Evolutionary conservation across 2,797 vertebrate genomes (phyloP).

Genomic region (Hemibagrus guttatus): DNA sequence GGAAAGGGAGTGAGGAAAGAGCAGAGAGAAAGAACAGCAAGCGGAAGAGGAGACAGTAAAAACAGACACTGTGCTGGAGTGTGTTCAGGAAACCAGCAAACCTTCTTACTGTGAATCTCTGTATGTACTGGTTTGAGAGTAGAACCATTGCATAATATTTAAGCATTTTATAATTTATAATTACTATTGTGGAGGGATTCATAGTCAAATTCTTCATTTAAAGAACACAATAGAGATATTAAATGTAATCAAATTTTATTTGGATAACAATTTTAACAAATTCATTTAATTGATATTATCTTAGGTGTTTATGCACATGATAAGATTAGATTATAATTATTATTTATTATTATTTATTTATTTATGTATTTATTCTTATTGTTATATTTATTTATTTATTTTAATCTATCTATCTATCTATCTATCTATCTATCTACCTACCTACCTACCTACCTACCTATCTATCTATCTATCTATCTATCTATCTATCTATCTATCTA

Average conservation of each 20-base stretch:
- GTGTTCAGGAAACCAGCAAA: not conserved
- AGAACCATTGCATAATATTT: not conserved
- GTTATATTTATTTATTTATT: not conserved
- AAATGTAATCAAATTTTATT: not conserved
- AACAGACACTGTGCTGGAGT: not conserved
- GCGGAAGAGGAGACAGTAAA: not conserved
- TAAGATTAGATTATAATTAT: not conserved
- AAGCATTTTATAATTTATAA: not conserved
- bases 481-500: too few species aligned
- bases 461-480: too few species aligned
- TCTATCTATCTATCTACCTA: too few species aligned
- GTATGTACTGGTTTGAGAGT: not conserved
- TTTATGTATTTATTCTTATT: not conserved
- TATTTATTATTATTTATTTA: too few species aligned
- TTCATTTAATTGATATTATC: not conserved
- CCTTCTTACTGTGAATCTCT: too few species aligned
- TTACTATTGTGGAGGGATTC: not conserved
- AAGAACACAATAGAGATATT: not conserved
- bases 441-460: too few species aligned
- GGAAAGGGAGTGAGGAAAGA: conserved; percentile 21
- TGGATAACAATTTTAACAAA: not conserved
- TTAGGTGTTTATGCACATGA: not conserved
- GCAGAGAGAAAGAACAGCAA: not conserved
- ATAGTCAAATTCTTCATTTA: not conserved
- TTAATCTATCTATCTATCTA: too few species aligned